Base-by-base conservation (phyloP, 2,113 vertebrate species). In the Aptenodytes patagonicus region DNA sequence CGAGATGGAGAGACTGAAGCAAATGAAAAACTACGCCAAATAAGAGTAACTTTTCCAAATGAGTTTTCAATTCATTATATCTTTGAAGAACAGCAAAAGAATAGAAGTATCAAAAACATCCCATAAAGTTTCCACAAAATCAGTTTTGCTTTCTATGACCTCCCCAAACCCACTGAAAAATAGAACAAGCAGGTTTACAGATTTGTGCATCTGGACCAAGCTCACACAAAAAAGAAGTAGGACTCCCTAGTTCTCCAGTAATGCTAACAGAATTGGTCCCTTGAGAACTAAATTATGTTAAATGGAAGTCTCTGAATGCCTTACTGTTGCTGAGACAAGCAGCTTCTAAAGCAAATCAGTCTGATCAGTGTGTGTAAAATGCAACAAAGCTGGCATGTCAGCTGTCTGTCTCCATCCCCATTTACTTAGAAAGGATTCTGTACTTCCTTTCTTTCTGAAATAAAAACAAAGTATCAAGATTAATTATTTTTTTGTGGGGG, bases 1-100 rank as follows among this genome's bases (percentile, higher is more conserved):
- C 89, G 28, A 47, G 96, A 98, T 13, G 99, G 98, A 18, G 98
- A 99, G 90, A 85, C 91, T 8, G 98, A 99, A 77, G 97, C 97
- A 6, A 85, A 97, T 28, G 97, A 98, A n/a, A 98, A 98, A 28
- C 98, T 97, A 24, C 31, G 4, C 51, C 98, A 98, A 13, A 98
- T 99, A 52, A 96, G 96, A 83, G 98, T 99, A 73, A 93, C 75
- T 83, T 36, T 86, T 65, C 79, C 31, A 18, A 55, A 60, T 13
- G 46, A 54, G 7, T 21, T 58, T 62, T 83, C 28, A 68, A 7
- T 52, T 70, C 5, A 4, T 60, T 82, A 0, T 10, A 13, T 51
- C 22, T 20, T 13, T 29, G 20, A 15, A 72, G 62, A 84, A 55
- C 9, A 71, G 36, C 19, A 51, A 64, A 70, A 89, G 26, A 24